Evolutionary conservation across 2,797 vertebrate species (phyloP).

Genomic region (Nothura maculosa): DNA sequence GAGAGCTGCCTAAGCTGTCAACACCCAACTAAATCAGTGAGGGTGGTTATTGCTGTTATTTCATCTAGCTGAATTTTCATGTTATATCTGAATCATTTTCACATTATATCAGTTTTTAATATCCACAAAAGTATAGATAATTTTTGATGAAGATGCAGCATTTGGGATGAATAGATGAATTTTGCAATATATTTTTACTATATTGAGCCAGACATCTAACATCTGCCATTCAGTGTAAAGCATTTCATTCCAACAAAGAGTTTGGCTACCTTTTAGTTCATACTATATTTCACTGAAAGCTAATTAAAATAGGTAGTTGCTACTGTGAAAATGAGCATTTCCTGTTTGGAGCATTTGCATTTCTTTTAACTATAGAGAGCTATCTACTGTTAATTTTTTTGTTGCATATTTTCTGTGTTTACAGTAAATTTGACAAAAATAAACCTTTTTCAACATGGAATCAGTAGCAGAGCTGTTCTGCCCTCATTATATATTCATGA

Average conservation of each 20-base stretch:
- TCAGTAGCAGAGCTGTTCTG: slow-evolving; percentile 67
- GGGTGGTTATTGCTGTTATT: background rate
- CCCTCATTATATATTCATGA: slow-evolving; percentile 73
- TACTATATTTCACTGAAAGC: background rate
- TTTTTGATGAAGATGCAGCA: background rate
- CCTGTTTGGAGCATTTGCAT: background rate
- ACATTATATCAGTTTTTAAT: fast-evolving
- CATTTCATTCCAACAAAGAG: background rate
- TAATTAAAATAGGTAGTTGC: slow-evolving; percentile 35
- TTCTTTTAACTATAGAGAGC: slow-evolving; percentile 31
- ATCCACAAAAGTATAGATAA: background rate
- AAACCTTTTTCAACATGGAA: slow-evolving; percentile 75
- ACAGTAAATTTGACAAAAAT: slow-evolving; percentile 71
- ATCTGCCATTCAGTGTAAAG: background rate
- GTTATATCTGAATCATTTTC: fast-evolving
- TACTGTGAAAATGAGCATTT: slow-evolving; percentile 32
- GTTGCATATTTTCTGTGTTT: slow-evolving; percentile 67
- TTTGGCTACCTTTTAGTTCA: background rate
- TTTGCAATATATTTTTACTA: fast-evolving
- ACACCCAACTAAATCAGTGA: background rate
- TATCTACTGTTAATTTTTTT: slow-evolving; percentile 58
- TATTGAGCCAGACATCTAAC: background rate
- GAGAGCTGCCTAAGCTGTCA: background rate
- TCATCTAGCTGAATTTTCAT: background rate
- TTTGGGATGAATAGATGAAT: background rate